Percentiles rank a stretch among this genome's conserved stretches.
Conservation (phyloP, 37 sponge, comb jelly and placozoan genomes). For the Chondrosia reniformis region DNA sequence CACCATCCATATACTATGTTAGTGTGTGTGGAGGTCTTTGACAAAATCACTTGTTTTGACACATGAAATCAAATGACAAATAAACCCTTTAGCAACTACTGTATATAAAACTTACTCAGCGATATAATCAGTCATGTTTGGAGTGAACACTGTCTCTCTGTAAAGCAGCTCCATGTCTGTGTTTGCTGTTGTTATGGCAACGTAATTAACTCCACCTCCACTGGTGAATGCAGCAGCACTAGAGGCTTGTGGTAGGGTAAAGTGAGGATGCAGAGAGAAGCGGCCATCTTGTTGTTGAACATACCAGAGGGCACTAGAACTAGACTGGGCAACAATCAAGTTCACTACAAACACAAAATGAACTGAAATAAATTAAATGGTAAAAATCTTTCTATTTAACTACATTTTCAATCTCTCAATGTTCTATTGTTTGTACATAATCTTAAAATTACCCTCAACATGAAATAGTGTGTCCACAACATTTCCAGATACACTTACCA, state of each 20-base stretch:
- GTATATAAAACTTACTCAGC: not conserved
- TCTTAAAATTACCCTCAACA: no score
- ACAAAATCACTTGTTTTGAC: no score
- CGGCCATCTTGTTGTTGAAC: not conserved
- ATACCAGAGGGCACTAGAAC: not conserved
- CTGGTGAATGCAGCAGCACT: not conserved
- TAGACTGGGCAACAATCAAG: not conserved
- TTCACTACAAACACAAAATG: not conserved
- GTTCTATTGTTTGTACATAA: no score
- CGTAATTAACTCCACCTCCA: not conserved
- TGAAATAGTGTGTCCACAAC: no score
- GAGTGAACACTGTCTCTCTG: slow-evolving; percentile 8
- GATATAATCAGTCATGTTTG: not conserved
- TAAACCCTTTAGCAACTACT: no score
- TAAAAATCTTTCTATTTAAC: no score
- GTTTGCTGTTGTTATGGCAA: not conserved
- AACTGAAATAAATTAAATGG: no score
- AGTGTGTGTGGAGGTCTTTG: no score
- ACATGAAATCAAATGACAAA: no score
- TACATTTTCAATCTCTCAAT: no score
- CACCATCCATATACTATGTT: not conserved
- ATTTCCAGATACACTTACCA: no score
- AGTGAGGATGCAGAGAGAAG: not conserved
- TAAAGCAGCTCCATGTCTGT: slow-evolving; percentile 6
- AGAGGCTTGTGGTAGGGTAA: not conserved